Evolutionary conservation across 2,888 invertebrate genomes (phyloP), one percentile per base, ranked within the genome.

Genomic region (Erynnis tages): DNA sequence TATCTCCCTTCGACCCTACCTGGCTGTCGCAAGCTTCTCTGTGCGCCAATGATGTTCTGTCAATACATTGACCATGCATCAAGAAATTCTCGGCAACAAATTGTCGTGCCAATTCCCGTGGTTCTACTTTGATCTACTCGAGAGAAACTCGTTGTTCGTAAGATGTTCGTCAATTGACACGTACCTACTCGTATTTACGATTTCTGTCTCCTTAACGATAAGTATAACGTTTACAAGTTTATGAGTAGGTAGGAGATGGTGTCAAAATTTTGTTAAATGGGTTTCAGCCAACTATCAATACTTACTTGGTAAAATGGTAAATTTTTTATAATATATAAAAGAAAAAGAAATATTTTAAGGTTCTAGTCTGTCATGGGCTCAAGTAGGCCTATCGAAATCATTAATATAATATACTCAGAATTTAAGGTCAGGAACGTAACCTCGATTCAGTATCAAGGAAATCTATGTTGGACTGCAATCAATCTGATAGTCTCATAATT

Each of bases 11-110:
- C 80, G 82, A 78, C 79, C 84, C 82, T 81, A 82, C 80, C 82
- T 82, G 77, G 69, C 83, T 83, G 79, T 82, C 83, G 84, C 81
- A 81, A 81, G 78, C 55, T 57, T 61, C 64, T 60, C 54, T 71
- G 69, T 75, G 61, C 66, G 88, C 88, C 88, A 89, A 87, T 85
- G 81, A 84, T 81, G 76, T 76, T 81, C 84, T 82, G 87, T 87
- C 88, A 85, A 87, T 86, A 86, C 76, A 63, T 67, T 69, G 83
- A 66, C 84, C 84, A 70, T 81, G 82, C 78, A 75, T 77, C 69
- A 75, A 72, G 69, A 71, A 75, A 81, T 82, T 79, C 80, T 74
- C 73, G 61, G 61, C 71, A 72, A 76, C 74, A 73, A 71, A 77
- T 76, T 70, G 68, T 61, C 62, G 75, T 80, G 85, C 84, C 84